Evolutionary conservation across 1,140 invertebrate species (phyloP), one percentile per base, ranked within the genome.

Genomic region (Papilio polytes): DNA sequence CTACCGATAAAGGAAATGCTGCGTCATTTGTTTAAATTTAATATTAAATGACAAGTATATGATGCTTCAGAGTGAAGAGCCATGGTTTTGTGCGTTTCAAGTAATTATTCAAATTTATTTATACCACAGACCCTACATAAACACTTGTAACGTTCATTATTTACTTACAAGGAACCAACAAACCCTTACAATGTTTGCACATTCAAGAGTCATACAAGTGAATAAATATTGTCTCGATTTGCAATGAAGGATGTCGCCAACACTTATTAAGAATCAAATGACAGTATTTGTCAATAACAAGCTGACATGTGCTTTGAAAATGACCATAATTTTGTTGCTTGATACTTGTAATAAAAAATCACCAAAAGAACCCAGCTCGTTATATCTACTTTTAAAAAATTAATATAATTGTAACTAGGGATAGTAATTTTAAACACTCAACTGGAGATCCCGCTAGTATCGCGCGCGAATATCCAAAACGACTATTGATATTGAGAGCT

Each of bases 11-110:
- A 63, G 36, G 53, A 31, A 41, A 44, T 44, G 36, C 36, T 78
- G 56, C n/a, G 53, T 59, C 51, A 63, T 78, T 63, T 78, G 13
- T 78, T 78, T 78, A 78, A 78, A 78, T 78, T 78, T 78, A 44
- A 44, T 78, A 44, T 78, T 44, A 78, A 63, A 12, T 15, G 13
- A 36, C 31, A 44, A 51, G 77, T 78, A 20, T 78, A 31, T 66
- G 41, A 9, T 46, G 31, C 10, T 44, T 31, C 3, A 63, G 12
- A 78, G n/a, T 78, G 31, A 78, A 44, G 53, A 20, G 77, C 56
- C 12, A 78, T 78, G 41, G 56, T 78, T 78, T 78, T 78, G 18
- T 78, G 56, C 31, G 31, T 1, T 78, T 78, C 18, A 63, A 78
- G 53, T 63, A 63, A 31, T 63, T 78, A 41, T 78, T 41, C n/a